phyloP scores from a whole-genome alignment of 2,113 vertebrate genomes.

The Callopanchax toddi region DNA sequence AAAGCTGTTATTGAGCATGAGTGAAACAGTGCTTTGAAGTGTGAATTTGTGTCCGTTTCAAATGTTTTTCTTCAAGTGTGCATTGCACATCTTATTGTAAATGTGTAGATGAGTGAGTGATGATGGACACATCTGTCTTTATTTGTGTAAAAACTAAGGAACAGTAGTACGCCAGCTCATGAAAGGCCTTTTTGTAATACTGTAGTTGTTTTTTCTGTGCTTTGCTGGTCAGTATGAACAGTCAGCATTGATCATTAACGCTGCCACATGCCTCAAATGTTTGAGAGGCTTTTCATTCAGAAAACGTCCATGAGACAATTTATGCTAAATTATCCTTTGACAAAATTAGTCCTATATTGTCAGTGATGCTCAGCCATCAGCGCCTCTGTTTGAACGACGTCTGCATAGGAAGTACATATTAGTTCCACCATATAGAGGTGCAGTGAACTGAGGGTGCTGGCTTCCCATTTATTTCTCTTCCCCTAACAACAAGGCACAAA shows the following conservation, averaged over 20 bases:
- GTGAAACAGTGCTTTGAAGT: no score
- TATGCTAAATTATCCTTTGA: background rate
- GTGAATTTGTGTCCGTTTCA: no score
- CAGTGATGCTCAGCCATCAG: background rate
- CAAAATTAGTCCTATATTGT: background rate
- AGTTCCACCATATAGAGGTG: slow-evolving; percentile 29
- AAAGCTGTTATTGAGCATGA: no score
- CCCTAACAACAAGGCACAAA: slow-evolving; percentile 65
- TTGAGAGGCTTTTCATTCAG: background rate
- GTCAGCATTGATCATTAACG: background rate
- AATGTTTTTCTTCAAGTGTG: no score
- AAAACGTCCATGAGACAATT: background rate
- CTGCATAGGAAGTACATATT: slow-evolving; percentile 23
- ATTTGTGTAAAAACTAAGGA: no score
- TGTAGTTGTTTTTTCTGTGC: no score
- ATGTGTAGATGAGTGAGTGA: no score
- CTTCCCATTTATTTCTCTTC: slow-evolving; percentile 67
- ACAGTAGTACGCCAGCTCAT: no score
- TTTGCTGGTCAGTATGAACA: no score
- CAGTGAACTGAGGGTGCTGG: slow-evolving; percentile 45
- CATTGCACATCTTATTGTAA: no score
- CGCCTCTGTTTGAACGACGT: background rate
- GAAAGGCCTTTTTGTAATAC: no score
- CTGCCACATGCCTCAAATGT: background rate
- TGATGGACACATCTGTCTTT: no score